Percentiles rank a stretch among this genome's conserved stretches.
phyloP scores from a whole-genome alignment of 2,888 invertebrate species.

The Melipona bicolor region DNA sequence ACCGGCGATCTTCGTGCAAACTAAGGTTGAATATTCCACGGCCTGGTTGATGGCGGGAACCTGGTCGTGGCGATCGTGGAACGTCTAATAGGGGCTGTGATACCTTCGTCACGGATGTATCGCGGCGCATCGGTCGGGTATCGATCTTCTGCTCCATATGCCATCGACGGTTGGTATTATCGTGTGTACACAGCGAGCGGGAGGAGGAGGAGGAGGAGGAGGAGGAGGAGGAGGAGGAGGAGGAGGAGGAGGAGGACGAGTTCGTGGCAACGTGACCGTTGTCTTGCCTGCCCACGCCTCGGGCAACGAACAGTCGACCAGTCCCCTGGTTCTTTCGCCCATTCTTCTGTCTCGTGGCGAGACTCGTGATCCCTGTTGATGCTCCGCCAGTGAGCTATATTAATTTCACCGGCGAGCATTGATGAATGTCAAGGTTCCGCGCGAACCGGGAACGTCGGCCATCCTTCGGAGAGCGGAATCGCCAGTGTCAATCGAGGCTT shows the following conservation, averaged over 20 bases:
- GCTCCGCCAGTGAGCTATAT: conserved; percentile 66
- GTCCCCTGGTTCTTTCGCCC: conserved; percentile 41
- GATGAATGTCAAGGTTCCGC: conserved; percentile 65
- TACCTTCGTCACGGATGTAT: conserved; percentile 69
- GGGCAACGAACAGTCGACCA: conserved; percentile 34
- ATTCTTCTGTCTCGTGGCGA: conserved; percentile 52
- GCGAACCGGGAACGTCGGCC: conserved; percentile 32
- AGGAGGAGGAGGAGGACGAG: conserved; percentile 25
- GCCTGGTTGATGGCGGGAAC: conserved; percentile 20
- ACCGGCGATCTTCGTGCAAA: conserved; percentile 36
- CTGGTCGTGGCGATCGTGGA: conserved; percentile 49
- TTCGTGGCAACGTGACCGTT: conserved; percentile 61
- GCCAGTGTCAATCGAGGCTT: conserved; percentile 59
- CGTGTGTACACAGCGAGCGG: conserved; percentile 44
- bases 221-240: neutral
- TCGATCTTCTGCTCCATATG: conserved; percentile 67
- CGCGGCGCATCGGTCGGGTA: conserved; percentile 54
- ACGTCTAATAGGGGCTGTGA: conserved; percentile 63
- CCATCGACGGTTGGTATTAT: conserved; percentile 58
- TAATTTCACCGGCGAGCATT: conserved; percentile 70
- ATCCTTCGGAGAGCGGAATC: conserved; percentile 40
- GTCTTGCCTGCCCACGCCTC: conserved; percentile 70
- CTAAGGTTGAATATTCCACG: conserved; percentile 44
- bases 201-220: neutral
- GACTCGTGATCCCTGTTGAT: conserved; percentile 44